Percentiles rank a stretch among this genome's conserved stretches.
Conservation (phyloP, 2,888 invertebrate species). For the Acanthosepion esculentum region DNA sequence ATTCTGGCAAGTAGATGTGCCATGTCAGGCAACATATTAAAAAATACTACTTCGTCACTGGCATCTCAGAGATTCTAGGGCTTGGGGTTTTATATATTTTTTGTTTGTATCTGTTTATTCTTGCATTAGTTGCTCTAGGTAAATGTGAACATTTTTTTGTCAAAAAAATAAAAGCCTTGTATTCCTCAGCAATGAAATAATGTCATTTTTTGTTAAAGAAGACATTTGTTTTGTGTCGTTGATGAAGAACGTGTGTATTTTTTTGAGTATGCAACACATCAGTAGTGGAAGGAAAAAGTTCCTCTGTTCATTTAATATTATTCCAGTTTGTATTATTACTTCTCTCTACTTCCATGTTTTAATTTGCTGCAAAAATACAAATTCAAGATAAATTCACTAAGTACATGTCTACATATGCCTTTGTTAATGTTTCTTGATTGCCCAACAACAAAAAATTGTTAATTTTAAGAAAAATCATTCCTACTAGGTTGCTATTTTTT, state of each 20-base stretch:
- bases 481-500: too few relatives aligned
- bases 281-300: neutral
- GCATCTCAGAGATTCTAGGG: neutral
- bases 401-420: too few relatives aligned
- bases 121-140: neutral
- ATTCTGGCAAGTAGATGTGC: slow-evolving; percentile 11
- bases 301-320: neutral
- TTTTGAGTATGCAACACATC: neutral
- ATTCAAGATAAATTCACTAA: too few relatives aligned
- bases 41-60: neutral
- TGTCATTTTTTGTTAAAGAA: slow-evolving; percentile 5
- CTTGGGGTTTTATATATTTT: neutral
- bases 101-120: neutral
- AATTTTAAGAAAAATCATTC: too few relatives aligned
- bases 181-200: neutral
- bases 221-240: neutral
- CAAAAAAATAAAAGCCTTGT: neutral
- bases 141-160: neutral
- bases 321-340: too few relatives aligned
- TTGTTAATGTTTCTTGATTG: too few relatives aligned
- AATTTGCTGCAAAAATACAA: too few relatives aligned
- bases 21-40: neutral
- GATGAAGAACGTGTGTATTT: neutral
- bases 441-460: too few relatives aligned
- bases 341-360: too few relatives aligned